Conservation (phyloP, 2,797 vertebrate species). For the Smutsia temminckii region DNA sequence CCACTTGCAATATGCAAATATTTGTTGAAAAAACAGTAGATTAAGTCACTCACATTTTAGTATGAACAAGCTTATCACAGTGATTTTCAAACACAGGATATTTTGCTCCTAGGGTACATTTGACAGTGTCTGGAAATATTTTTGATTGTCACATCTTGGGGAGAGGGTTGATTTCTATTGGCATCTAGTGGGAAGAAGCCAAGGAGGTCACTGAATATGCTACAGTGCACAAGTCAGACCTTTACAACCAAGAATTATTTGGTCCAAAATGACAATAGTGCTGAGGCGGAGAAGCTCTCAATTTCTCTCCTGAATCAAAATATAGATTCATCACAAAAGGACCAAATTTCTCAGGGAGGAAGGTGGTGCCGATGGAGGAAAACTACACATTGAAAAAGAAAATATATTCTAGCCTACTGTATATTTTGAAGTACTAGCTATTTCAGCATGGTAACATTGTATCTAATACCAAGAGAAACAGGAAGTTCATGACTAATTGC, state of each 20-base stretch:
- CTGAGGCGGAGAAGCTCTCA: not conserved
- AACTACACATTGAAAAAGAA: not conserved
- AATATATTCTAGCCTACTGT: not conserved
- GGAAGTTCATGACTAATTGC: not conserved
- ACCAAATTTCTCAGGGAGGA: constrained; percentile 2
- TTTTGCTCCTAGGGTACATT: not conserved
- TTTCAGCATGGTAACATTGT: not conserved
- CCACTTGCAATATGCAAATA: not conserved
- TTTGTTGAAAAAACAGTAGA: not conserved
- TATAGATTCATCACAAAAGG: not conserved
- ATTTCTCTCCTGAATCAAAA: not conserved
- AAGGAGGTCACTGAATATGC: not conserved
- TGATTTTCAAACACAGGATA: not conserved
- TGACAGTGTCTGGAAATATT: not conserved
- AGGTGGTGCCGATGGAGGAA: not conserved
- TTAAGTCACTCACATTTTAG: not conserved
- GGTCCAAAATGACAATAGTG: not conserved
- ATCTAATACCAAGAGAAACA: not conserved
- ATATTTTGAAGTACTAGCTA: not conserved
- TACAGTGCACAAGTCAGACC: not conserved
- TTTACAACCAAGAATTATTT: not conserved
- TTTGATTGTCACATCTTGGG: not conserved
- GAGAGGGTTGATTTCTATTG: not conserved
- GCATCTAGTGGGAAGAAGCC: not conserved
- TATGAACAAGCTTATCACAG: not conserved